Evolutionary conservation across 2,113 vertebrate species (phyloP).

Genomic region (Lepisosteus oculatus): DNA sequence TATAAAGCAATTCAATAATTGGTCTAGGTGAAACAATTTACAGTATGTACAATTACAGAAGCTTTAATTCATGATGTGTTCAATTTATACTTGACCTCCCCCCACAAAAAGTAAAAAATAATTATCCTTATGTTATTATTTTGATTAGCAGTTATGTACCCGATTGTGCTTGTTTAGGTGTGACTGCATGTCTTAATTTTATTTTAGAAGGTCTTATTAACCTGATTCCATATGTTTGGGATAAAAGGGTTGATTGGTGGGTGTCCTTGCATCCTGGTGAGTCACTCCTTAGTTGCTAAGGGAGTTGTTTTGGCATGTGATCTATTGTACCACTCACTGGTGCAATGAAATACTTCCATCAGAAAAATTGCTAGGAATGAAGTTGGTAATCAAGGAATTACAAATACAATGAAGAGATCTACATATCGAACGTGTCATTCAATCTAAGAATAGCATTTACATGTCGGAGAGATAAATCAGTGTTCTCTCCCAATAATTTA

Average conservation of each 20-base stretch:
- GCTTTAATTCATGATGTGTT: too few species aligned
- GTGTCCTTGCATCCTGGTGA: not conserved
- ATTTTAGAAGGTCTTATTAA: not conserved
- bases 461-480: conserved; percentile 23
- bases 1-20: not conserved
- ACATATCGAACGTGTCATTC: conserved; percentile 58
- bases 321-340: conserved; percentile 35
- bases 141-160: too few species aligned
- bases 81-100: too few species aligned
- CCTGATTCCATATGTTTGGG: not conserved
- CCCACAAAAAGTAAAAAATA: too few species aligned
- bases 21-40: not conserved
- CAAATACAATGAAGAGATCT: conserved; percentile 46
- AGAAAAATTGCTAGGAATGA: conserved; percentile 63
- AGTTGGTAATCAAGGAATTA: conserved; percentile 52
- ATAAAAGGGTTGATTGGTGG: not conserved
- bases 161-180: too few species aligned
- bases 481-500: conserved; percentile 17
- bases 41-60: too few species aligned
- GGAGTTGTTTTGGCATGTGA: conserved; percentile 42
- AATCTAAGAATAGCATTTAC: conserved; percentile 47
- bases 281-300: conserved; percentile 4
- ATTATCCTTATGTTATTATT: too few species aligned
- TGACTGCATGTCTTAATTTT: too few species aligned
- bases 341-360: conserved; percentile 66